Base-by-base conservation (phyloP, 1,140 invertebrate species). In the Solenopsis fugax region DNA sequence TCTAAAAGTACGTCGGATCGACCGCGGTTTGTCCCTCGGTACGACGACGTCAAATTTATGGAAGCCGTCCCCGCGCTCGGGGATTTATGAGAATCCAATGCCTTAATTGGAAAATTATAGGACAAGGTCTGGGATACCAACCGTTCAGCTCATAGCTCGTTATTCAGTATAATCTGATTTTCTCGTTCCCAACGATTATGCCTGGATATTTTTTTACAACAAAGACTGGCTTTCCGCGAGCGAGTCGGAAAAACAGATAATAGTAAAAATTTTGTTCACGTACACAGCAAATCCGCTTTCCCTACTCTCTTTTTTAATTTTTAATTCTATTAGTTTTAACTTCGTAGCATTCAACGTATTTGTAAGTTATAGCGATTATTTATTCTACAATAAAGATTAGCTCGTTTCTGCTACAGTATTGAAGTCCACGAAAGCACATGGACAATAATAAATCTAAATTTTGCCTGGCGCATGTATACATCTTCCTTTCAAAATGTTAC, bases 51-150 rank as follows among this genome's bases (percentile, higher is more conserved):
- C 89, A 87, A 93, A 93, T 93, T 93, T 93, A 93, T 93, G 90
- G 92, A 91, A 91, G 85, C 91, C 85, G 86, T 90, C 90, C 29
- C 29, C 84, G 58, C 86, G 76, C 65, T 86, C 71, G 16, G 69
- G 78, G 75, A 93, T 93, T 93, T 93, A 94, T 94, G 89, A 90
- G 86, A 93, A 94, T 93, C 90, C 93, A 86, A 93, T 94, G 91
- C 91, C 91, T 93, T 94, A 94, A 94, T 93, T 93, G 93, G 92
- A 93, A 93, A 93, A 93, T 93, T 93, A 93, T 93, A 93, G 92
- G 92, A 92, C 92, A 92, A 92, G 91, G 91, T 93, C 81, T 77
- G 89, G 86, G 73, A 21, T 62, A 48, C 64, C 67, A 67, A 88
- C 5, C 80, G 64, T 67, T 85, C 75, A 64, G 64, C 34, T 72